phyloP scores from a whole-genome alignment of 2,113 vertebrate genomes.

The Platysteira castanea region DNA sequence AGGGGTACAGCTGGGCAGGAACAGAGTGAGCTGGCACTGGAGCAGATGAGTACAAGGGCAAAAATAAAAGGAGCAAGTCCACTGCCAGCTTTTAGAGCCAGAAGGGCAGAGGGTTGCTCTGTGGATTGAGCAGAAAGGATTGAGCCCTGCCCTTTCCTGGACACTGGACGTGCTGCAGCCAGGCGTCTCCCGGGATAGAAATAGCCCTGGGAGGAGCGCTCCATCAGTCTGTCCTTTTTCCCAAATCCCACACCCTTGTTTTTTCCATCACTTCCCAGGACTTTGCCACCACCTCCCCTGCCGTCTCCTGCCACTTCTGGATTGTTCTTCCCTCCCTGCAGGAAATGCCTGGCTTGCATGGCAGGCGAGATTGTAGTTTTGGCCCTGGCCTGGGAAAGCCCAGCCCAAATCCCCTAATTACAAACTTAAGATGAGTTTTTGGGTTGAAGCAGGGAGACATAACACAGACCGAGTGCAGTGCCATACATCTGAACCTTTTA shows the following conservation, averaged over 20 bases:
- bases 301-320: not conserved
- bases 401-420: not conserved
- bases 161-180: not conserved
- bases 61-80: not conserved
- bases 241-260: not conserved
- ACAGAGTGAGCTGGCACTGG: not conserved
- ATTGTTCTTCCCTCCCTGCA: not conserved
- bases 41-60: not conserved
- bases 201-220: not conserved
- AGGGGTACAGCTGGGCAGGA: not conserved
- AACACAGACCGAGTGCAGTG: accelerated
- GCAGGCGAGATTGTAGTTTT: not conserved
- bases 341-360: not conserved
- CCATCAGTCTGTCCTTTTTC: not conserved
- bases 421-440: not conserved
- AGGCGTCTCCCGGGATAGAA: not conserved
- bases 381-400: not conserved
- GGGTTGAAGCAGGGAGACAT: not conserved
- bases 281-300: not conserved
- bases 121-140: not conserved
- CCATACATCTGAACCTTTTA: too few species aligned
- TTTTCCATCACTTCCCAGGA: not conserved
- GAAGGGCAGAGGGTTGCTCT: not conserved
- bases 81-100: not conserved
- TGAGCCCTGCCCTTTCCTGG: not conserved